These are phyloP conservation scores for Dynastes hyllus DNA, from an alignment of 2,888 invertebrate genomes.

Conservation along the genomic window DNA sequence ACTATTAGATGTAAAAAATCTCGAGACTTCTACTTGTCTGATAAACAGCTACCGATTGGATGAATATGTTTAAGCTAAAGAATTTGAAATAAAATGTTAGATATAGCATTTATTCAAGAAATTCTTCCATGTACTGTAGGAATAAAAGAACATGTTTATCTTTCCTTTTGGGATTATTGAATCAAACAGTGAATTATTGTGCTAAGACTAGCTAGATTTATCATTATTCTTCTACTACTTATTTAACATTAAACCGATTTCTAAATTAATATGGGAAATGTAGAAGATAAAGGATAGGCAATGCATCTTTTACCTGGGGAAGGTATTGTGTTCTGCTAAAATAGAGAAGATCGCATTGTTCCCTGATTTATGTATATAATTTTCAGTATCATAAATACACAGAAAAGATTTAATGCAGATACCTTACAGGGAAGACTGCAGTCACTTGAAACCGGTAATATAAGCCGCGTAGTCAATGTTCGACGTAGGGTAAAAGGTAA, in stretches of 20 bases:
- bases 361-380: constrained; percentile 43
- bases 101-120: too few relatives aligned
- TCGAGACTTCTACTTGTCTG: too few relatives aligned
- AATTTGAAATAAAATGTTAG: too few relatives aligned
- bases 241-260: background rate
- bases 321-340: constrained; percentile 19
- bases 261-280: constrained; percentile 7
- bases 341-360: constrained; percentile 15
- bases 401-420: constrained; percentile 32
- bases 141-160: too few relatives aligned
- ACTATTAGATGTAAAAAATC: too few relatives aligned
- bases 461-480: constrained; percentile 14
- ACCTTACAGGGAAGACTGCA: background rate
- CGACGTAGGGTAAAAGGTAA: constrained; percentile 8
- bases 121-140: too few relatives aligned
- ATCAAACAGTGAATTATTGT: too few relatives aligned
- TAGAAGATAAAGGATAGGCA: background rate
- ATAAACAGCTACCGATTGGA: too few relatives aligned
- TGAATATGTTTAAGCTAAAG: too few relatives aligned
- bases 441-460: constrained; percentile 35
- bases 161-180: too few relatives aligned
- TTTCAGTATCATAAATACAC: constrained; percentile 22
- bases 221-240: too few relatives aligned
- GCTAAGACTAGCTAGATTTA: too few relatives aligned
- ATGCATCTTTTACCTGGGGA: constrained; percentile 10